These are phyloP conservation scores for Xiphophorus couchianus DNA, from an alignment of 2,113 vertebrate genomes.

Conservation along the genomic window DNA sequence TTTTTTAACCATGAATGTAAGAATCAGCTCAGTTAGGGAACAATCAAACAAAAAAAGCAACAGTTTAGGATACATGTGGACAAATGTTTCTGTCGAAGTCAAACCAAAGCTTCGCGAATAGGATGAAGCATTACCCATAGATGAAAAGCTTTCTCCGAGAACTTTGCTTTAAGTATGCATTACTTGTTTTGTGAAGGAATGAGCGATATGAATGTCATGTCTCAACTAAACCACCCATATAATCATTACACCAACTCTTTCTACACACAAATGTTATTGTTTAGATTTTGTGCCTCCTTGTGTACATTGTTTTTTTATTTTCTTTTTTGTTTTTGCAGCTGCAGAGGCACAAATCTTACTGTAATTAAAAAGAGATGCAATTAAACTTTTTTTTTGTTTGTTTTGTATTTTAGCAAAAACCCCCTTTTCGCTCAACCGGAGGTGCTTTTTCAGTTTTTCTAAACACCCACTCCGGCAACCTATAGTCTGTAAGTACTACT, in stretches of 20 bases:
- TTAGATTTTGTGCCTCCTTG: conserved; percentile 72
- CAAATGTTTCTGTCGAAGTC: conserved; percentile 37
- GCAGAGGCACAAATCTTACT: conserved; percentile 80
- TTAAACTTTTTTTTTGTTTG: conserved; percentile 74
- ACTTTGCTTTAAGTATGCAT: conserved; percentile 80
- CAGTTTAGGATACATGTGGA: conserved; percentile 30
- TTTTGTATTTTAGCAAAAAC: conserved; percentile 85
- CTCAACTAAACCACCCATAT: conserved; percentile 35
- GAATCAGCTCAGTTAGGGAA: conserved; percentile 73
- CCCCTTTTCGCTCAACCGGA: conserved; percentile 81
- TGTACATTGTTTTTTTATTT: conserved; percentile 63
- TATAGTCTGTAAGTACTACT: conserved; percentile 98
- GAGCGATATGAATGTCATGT: conserved; percentile 66
- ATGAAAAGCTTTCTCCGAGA: conserved; percentile 79
- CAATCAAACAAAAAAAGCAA: conserved; percentile 61
- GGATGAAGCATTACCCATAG: conserved; percentile 59
- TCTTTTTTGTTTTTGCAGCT: conserved; percentile 72
- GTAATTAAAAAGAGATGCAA: conserved; percentile 82
- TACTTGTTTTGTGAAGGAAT: conserved; percentile 67
- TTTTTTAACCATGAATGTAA: conserved; percentile 69
- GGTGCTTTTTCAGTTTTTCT: conserved; percentile 79
- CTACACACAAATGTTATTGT: conserved; percentile 26
- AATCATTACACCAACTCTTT: conserved; percentile 41
- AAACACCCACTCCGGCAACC: conserved; percentile 82
- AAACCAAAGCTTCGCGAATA: conserved; percentile 78